These are phyloP conservation scores for Sylvia atricapilla DNA, from an alignment of 2,113 vertebrate species.

Conservation along the genomic window DNA sequence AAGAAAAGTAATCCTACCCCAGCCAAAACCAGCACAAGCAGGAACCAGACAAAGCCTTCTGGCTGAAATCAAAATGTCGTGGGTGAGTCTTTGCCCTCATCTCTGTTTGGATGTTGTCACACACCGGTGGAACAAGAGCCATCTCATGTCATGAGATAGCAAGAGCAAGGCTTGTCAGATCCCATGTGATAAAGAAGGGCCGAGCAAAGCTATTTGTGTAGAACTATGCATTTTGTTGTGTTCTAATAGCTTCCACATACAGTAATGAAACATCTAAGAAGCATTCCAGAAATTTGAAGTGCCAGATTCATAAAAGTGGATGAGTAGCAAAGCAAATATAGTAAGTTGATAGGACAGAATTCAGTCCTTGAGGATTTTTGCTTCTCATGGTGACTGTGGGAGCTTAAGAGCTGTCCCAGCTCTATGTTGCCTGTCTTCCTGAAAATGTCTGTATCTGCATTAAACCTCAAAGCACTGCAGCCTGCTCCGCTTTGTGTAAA, in stretches of 20 bases:
- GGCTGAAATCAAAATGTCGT: not conserved
- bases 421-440: not conserved
- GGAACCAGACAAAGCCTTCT: not conserved
- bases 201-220: not conserved
- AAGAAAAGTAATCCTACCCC: not conserved
- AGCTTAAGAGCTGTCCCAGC: not conserved
- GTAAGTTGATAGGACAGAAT: not conserved
- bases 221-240: not conserved
- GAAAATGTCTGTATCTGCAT: not conserved
- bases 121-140: not conserved
- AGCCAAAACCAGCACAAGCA: not conserved
- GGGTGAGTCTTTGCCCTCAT: not conserved
- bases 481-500: constrained; percentile 41
- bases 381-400: rapidly evolving
- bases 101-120: not conserved
- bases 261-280: not conserved
- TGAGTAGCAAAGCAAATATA: not conserved
- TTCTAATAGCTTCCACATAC: not conserved
- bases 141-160: not conserved
- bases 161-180: not conserved
- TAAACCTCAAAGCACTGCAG: constrained; percentile 39
- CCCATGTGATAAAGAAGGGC: not conserved
- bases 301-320: not conserved
- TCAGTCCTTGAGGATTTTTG: not conserved
- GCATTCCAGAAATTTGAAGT: not conserved